These are phyloP conservation scores for Hylaeus volcanicus DNA, from an alignment of 1,140 invertebrate species.

Conservation along the genomic window DNA sequence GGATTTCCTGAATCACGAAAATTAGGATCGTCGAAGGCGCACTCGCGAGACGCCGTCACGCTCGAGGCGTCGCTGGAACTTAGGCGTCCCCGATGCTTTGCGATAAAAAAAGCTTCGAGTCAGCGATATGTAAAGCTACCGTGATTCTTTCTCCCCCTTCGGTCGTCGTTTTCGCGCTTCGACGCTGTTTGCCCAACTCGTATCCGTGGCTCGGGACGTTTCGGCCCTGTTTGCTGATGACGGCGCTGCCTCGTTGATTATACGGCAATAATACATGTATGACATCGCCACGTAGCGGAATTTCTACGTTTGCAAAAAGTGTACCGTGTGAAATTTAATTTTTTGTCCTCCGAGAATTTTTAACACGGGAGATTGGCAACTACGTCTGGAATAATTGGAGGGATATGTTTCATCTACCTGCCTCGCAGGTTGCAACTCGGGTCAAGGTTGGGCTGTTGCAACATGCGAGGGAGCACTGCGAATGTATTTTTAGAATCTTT, in stretches of 20 bases:
- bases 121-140: slow-evolving; percentile 44
- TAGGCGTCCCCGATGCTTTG: background rate
- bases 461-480: too few relatives aligned
- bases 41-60: background rate
- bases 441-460: too few relatives aligned
- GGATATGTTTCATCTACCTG: too few relatives aligned
- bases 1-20: slow-evolving; percentile 24
- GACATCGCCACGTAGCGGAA: background rate
- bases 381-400: too few relatives aligned
- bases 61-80: background rate
- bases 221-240: slow-evolving; percentile 38
- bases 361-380: too few relatives aligned
- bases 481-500: too few relatives aligned
- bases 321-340: too few relatives aligned
- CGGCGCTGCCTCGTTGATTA: slow-evolving; percentile 36
- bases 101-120: slow-evolving; percentile 28
- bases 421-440: too few relatives aligned
- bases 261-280: slow-evolving; percentile 44
- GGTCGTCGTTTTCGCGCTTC: background rate
- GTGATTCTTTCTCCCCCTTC: background rate
- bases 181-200: slow-evolving; percentile 47
- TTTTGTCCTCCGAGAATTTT: too few relatives aligned
- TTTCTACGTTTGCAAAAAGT: background rate
- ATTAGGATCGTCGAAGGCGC: slow-evolving; percentile 12
- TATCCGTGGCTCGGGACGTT: slow-evolving; percentile 24